Evolutionary conservation across 2,797 vertebrate species (phyloP).

Genomic region (Cygnus olor): DNA sequence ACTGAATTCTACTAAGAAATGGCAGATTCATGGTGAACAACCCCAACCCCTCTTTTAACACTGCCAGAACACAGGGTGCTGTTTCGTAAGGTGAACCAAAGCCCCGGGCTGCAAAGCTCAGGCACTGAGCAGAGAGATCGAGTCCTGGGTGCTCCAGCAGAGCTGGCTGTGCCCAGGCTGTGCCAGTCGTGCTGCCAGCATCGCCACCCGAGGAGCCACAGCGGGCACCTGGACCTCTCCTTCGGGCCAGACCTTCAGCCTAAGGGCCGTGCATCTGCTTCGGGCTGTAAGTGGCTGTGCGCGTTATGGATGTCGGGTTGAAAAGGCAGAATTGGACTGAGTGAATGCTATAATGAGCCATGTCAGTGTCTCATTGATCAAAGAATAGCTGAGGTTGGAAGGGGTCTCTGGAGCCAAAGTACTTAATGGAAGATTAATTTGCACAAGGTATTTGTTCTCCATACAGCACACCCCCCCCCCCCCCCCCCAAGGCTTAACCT

Average conservation of each 20-base stretch:
- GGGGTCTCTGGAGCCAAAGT: neutral
- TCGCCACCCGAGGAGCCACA: neutral
- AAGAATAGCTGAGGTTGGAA: neutral
- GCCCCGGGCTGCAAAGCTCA: neutral
- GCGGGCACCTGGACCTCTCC: neutral
- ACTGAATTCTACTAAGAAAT: neutral
- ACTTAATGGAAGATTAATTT: neutral
- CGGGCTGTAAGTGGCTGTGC: neutral
- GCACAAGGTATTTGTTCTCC: neutral
- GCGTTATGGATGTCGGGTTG: neutral
- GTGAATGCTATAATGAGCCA: neutral
- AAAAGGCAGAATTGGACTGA: neutral
- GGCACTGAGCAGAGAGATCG: neutral
- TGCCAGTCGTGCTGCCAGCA: neutral
- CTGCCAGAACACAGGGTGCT: neutral
- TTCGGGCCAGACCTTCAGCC: neutral
- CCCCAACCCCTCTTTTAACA: neutral
- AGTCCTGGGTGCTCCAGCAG: neutral
- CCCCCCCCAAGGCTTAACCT: neutral
- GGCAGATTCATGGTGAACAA: neutral
- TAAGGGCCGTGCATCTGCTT: neutral
- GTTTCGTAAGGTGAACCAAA: neutral
- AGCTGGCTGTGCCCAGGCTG: accelerated
- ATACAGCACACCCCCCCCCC: neutral
- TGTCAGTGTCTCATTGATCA: neutral